Evolutionary conservation across 2,888 invertebrate genomes (phyloP), one percentile per base, ranked within the genome.

Genomic region (Limnephilus marmoratus): DNA sequence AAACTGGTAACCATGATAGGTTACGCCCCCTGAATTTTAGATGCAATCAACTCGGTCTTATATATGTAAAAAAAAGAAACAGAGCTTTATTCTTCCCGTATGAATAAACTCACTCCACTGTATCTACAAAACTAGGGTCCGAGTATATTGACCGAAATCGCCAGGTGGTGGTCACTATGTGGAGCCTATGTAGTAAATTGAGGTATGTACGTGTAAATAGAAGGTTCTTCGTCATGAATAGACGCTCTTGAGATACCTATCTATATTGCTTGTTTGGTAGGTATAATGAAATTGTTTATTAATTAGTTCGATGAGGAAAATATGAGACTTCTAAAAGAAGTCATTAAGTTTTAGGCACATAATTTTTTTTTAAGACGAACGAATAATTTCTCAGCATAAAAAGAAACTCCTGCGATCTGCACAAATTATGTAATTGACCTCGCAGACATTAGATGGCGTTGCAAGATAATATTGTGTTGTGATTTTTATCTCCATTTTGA

Each of bases 1-100:
- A 85, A 85, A 90, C 90, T 90, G 85, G 85, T 85, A 90, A 90
- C 85, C 85, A 86, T 80, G 90, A 85, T 85, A 49, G 68, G 80
- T 37, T 68, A 90, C 90, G 90, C 90, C 90, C 90, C 80, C 80
- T 68, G 34, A 68, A 90, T 85, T 85, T 68, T 34, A 90, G 90
- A 90, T 85, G 85, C 85, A 90, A 90, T 90, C 90, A 90, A 90
- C n/a, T 90, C 90, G 53, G n/a, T 85, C 45, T 85, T 41, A 45
- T 41, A 86, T 86, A 41, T 9, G 18, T 37, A n/a, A 85, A 85
- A 85, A 85, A 49, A 86, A 49, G 45, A 41, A 86, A 86, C 86
- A 41, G 86, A 41, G 86, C 41, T 86, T 86, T 37, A 83, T 37
- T 83, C 37, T 83, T 34, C 37, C 37, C 18, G 37, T 24, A 83